Percentiles rank a stretch among this genome's conserved stretches.
phyloP scores from a whole-genome alignment of 2,888 invertebrate species.

The Salpingus planirostris region DNA sequence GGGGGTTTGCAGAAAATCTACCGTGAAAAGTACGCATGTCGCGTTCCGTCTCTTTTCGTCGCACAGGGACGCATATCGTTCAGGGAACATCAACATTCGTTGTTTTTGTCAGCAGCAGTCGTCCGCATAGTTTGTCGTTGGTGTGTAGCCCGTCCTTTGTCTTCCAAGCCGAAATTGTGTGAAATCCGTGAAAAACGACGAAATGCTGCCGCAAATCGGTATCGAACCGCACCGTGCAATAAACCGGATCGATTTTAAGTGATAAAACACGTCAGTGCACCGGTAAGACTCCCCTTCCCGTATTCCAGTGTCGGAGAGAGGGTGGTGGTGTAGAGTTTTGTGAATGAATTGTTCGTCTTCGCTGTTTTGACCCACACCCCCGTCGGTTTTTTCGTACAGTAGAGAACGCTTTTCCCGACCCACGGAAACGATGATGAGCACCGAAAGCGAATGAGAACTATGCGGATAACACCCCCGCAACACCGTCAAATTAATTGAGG shows the following conservation, averaged over 20 bases:
- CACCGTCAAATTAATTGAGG: too few relatives aligned
- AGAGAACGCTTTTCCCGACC: too few relatives aligned
- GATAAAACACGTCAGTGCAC: constrained; percentile 12
- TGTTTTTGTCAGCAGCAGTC: constrained; percentile 30
- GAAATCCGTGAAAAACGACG: constrained; percentile 15
- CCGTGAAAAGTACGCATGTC: not conserved
- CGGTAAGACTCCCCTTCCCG: too few relatives aligned
- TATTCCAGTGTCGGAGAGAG: too few relatives aligned
- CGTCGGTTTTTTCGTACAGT: constrained; percentile 7
- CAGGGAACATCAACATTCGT: constrained; percentile 26
- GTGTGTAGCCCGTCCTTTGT: constrained; percentile 28
- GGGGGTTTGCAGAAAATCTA: too few relatives aligned
- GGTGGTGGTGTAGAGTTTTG: too few relatives aligned
- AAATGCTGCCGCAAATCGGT: constrained; percentile 7
- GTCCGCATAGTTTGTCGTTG: constrained; percentile 25
- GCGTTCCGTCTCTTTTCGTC: not conserved
- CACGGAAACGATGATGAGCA: too few relatives aligned
- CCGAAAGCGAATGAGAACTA: too few relatives aligned
- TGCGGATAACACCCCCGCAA: too few relatives aligned
- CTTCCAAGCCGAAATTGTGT: constrained; percentile 23
- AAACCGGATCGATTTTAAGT: constrained; percentile 14
- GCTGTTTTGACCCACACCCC: constrained; percentile 21
- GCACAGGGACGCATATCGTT: not conserved
- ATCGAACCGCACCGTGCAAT: constrained; percentile 20
- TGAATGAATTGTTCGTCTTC: constrained; percentile 22